A percentile compares a stretch with the other conserved stretches of the same genome.
Evolutionary conservation across 2,888 invertebrate genomes (phyloP).

Genomic region (Pycnomerus fuliginosus): DNA sequence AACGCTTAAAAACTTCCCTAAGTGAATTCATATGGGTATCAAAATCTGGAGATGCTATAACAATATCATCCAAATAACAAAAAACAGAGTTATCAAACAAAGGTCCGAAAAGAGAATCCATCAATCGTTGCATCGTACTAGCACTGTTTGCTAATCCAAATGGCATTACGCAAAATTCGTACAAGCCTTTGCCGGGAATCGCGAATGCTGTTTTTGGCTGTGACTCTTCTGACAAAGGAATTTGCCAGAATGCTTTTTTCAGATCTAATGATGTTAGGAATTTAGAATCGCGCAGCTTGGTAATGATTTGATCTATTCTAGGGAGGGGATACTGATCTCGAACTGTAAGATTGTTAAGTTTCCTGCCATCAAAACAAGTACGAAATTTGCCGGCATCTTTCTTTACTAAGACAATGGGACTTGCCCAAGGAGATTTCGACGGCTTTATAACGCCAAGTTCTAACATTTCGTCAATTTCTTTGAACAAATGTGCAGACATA

Average conservation of each 20-base stretch:
- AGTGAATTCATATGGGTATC: constrained; percentile 1
- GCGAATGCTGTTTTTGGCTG: constrained; percentile 39
- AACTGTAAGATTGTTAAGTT: too few species aligned
- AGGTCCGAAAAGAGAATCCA: constrained; percentile 18
- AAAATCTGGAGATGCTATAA: constrained; percentile 28
- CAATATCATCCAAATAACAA: constrained; percentile 33
- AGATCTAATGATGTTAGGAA: constrained; percentile 30
- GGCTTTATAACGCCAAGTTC: constrained; percentile 1
- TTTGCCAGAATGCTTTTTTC: constrained; percentile 32
- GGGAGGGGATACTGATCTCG: constrained; percentile 3
- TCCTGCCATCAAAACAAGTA: too few species aligned
- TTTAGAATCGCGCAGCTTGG: constrained; percentile 24
- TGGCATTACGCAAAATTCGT: constrained; percentile 30
- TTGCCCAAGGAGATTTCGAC: constrained; percentile 1
- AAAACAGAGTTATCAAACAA: constrained; percentile 15
- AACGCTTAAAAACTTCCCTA: neutral
- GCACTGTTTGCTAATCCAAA: constrained; percentile 15
- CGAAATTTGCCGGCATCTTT: constrained; percentile 12
- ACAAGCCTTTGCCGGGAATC: constrained; percentile 35
- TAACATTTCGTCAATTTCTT: constrained; percentile 2
- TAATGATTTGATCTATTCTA: constrained; percentile 14
- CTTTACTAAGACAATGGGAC: constrained; percentile 4
- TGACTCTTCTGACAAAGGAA: constrained; percentile 28
- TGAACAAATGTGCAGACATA: constrained; percentile 1
- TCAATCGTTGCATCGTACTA: constrained; percentile 12